phyloP scores from a whole-genome alignment of 2,888 invertebrate species.

The Arge pagana region DNA sequence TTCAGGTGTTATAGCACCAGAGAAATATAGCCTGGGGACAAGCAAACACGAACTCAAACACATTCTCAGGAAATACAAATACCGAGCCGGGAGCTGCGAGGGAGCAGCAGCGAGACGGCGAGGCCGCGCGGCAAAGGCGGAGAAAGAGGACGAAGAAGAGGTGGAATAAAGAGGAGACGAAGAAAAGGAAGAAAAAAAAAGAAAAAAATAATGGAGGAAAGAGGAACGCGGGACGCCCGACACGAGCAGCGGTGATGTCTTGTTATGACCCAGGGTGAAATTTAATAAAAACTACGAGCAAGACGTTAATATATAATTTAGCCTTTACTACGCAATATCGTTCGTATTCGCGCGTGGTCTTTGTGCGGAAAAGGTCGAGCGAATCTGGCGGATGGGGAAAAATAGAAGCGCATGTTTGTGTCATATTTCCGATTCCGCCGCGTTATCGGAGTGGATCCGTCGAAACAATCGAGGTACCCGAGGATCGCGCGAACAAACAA shows the following conservation, averaged over 20 bases:
- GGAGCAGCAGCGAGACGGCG: constrained; percentile 21
- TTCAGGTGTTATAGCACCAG: constrained; percentile 18
- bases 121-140: too few relatives aligned
- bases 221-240: too few relatives aligned
- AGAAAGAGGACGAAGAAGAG: too few relatives aligned
- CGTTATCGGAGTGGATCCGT: constrained; percentile 7
- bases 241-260: constrained; percentile 18
- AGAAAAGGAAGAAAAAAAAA: too few relatives aligned
- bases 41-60: constrained; percentile 15
- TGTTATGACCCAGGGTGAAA: constrained; percentile 20
- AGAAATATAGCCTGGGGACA: constrained; percentile 13
- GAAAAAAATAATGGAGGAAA: too few relatives aligned
- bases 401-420: constrained; percentile 18
- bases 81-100: constrained; percentile 2
- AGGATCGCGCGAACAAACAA: constrained; percentile 13
- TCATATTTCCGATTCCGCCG: constrained; percentile 13
- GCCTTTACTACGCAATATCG: background rate
- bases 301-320: constrained; percentile 19
- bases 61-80: background rate
- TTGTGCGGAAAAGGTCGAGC: constrained; percentile 6
- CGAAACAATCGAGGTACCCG: constrained; percentile 5
- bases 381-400: constrained; percentile 16
- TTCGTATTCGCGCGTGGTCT: constrained; percentile 15
- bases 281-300: constrained; percentile 20
- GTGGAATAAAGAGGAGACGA: too few relatives aligned